Percentiles rank a stretch among this genome's conserved stretches.
These are phyloP conservation scores for Alaudala cheleensis DNA, from an alignment of 2,113 vertebrate species.

Conservation along the genomic window DNA sequence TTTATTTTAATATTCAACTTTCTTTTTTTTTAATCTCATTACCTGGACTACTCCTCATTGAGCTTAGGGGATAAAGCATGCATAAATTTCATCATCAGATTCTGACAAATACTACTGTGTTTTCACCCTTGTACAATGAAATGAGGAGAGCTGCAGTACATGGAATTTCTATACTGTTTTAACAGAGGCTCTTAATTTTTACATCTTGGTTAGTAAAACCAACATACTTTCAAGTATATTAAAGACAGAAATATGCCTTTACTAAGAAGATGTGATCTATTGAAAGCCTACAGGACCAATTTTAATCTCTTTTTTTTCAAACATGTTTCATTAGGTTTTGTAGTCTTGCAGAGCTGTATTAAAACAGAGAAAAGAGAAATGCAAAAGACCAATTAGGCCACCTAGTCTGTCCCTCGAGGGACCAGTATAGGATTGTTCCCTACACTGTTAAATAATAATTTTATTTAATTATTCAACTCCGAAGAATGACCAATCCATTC, in stretches of 20 bases:
- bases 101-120: not conserved
- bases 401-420: not conserved
- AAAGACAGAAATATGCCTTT: not conserved
- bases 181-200: not conserved
- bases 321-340: not conserved
- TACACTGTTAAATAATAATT: not conserved
- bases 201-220: accelerated
- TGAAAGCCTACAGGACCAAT: not conserved
- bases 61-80: not conserved
- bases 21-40: not conserved
- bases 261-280: not conserved
- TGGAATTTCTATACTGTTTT: not conserved
- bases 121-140: not conserved
- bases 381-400: not conserved
- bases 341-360: not conserved
- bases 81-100: not conserved
- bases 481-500: not conserved
- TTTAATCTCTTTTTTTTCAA: not conserved
- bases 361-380: not conserved
- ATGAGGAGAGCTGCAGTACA: not conserved
- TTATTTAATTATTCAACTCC: not conserved
- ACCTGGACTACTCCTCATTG: not conserved
- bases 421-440: not conserved
- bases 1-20: not conserved
- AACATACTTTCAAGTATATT: not conserved